A percentile compares a stretch with the other conserved stretches of the same genome.
These are phyloP conservation scores for Ophioninae sp. DNA, from an alignment of 2,888 invertebrate genomes.

Conservation along the genomic window DNA sequence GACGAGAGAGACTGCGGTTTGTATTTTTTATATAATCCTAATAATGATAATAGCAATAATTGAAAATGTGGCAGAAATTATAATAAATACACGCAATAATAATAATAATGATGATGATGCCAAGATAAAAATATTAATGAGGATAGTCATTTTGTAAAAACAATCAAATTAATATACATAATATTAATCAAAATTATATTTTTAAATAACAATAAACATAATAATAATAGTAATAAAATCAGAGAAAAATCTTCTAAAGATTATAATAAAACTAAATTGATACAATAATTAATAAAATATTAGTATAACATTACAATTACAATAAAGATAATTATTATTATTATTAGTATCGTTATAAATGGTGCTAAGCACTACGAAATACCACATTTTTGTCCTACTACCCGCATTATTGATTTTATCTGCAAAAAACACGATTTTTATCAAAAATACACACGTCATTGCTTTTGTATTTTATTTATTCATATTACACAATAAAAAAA, in stretches of 20 bases:
- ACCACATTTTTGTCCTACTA: neutral
- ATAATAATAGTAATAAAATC: neutral
- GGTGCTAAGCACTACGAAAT: neutral
- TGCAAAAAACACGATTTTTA: neutral
- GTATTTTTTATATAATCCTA: constrained; percentile 30
- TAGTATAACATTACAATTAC: no score
- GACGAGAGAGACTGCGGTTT: constrained; percentile 79
- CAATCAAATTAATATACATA: neutral
- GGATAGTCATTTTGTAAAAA: neutral
- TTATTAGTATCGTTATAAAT: neutral
- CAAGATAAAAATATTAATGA: neutral
- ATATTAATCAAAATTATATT: neutral
- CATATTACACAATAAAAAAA: neutral
- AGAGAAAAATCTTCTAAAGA: no score
- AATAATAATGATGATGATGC: neutral
- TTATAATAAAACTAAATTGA: no score
- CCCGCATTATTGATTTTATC: neutral
- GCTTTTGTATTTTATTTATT: neutral
- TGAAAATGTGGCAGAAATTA: neutral
- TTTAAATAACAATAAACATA: neutral
- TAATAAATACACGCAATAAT: neutral
- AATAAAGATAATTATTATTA: neutral
- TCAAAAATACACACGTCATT: neutral
- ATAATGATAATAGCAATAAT: neutral
- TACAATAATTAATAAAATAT: no score